Base-by-base conservation (phyloP, 1,140 invertebrate species). In the Aethina tumida region DNA sequence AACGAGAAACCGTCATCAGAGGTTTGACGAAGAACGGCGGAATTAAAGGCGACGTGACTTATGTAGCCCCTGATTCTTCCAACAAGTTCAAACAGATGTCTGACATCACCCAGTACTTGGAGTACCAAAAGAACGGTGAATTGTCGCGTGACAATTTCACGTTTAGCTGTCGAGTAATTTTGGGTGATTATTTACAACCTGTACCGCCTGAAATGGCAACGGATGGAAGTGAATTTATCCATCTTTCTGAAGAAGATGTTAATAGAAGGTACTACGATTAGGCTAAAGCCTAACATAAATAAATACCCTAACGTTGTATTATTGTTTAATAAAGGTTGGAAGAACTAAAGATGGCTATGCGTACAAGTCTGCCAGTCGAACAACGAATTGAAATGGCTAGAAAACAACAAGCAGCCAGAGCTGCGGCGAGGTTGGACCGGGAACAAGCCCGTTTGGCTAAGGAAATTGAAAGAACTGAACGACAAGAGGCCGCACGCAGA, bases 131-230 rank as follows among this genome's bases (percentile, higher is more conserved):
- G 39, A 74, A 69, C 13, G 65, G 73, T 5, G 84, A 88, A 43
- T 65, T 96, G 26, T 80, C 74, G 1, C 71, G 79, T 13, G 86
- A 90, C 14, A 86, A 95, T 63, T 96, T 96, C 62, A 92, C 83
- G 21, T 96, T 95, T 62, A 91, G 84, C 31, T 82, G 88, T 18
- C 80, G 85, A 40, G 74, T 82, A 0, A 73, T 93, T 31, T 73
- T 97, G 22, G 93, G 93, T 5, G 86, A 94, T 37, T 96, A 93
- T 58, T 65, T 90, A 10, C 85, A 91, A 55, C 67, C 73, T 0
- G 67, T 70, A 13, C 66, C 69, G n/a, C 68, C 74, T 33, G 64
- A 68, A 38, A 63, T 64, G 53, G 63, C 64, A 24, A 58, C 62
- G 31, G 67, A 70, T 43, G 65, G 64, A 10, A 63, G 64, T 17